Conservation (phyloP, 2,113 vertebrate species). For the Charadrius vociferus region DNA sequence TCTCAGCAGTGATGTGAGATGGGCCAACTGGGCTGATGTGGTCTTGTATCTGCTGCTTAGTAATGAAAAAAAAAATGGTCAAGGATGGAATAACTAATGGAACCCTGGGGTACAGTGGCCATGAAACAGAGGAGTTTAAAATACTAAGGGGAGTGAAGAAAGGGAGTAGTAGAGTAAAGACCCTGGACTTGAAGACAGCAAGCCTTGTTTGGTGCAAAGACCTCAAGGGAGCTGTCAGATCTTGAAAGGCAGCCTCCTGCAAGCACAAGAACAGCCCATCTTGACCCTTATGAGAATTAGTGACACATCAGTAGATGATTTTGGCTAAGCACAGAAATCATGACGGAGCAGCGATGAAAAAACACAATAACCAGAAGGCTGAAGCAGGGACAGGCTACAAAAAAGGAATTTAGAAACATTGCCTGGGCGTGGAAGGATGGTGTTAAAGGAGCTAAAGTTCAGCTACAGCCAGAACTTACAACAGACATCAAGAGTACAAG, state of each 20-base stretch:
- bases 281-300: background rate
- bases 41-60: background rate
- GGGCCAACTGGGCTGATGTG: rapidly evolving
- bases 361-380: background rate
- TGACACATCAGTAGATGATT: background rate
- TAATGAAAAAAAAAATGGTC: background rate
- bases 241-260: background rate
- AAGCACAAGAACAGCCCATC: background rate
- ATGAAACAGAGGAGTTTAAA: background rate
- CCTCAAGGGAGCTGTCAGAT: background rate
- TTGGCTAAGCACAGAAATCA: background rate
- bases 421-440: too few relatives aligned
- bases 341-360: background rate
- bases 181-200: too few relatives aligned
- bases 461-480: background rate
- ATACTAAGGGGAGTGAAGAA: too few relatives aligned
- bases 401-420: background rate
- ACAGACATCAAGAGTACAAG: background rate
- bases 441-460: background rate
- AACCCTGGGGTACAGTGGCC: background rate
- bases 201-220: background rate
- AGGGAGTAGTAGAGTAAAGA: too few relatives aligned
- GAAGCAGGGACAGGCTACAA: background rate
- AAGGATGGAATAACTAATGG: background rate
- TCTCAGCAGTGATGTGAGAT: background rate